Evolutionary conservation across 1,140 invertebrate species (phyloP).

Genomic region (Saccostrea glomerata): DNA sequence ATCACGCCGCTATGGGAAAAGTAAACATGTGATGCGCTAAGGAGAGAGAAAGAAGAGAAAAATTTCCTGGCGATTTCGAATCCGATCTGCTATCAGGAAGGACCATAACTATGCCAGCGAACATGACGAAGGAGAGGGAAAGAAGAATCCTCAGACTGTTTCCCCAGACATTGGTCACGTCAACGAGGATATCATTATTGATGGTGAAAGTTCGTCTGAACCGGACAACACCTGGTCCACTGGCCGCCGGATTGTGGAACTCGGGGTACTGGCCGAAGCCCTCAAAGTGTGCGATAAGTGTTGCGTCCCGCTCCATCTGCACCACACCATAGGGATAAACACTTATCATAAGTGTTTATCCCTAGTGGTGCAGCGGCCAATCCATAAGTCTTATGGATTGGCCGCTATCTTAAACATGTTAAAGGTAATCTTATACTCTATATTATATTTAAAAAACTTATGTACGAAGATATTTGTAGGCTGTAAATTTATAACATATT

Average conservation of each 20-base stretch:
- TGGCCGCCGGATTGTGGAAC: constrained; percentile 26
- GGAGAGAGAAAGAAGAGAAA: not conserved
- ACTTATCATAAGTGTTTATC: too few species aligned
- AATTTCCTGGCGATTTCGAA: not conserved
- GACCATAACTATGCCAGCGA: not conserved
- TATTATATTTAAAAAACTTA: too few species aligned
- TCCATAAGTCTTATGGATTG: too few species aligned
- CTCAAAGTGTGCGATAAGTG: constrained; percentile 4
- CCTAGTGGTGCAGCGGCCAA: too few species aligned
- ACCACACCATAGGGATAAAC: not conserved
- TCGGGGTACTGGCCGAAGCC: constrained; percentile 32
- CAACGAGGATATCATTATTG: not conserved
- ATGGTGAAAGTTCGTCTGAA: not conserved
- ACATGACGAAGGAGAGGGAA: not conserved
- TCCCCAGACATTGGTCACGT: not conserved
- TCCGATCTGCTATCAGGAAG: not conserved
- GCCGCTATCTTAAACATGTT: not conserved
- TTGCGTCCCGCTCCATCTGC: constrained; percentile 27
- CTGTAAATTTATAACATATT: too few species aligned
- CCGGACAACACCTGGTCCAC: not conserved
- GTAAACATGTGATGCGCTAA: not conserved
- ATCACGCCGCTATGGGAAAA: not conserved
- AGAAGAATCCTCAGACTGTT: not conserved
- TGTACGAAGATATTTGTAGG: too few species aligned
- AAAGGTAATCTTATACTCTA: not conserved